These are phyloP conservation scores for Iguana delicatissima DNA, from an alignment of 2,797 vertebrate genomes.

Conservation along the genomic window DNA sequence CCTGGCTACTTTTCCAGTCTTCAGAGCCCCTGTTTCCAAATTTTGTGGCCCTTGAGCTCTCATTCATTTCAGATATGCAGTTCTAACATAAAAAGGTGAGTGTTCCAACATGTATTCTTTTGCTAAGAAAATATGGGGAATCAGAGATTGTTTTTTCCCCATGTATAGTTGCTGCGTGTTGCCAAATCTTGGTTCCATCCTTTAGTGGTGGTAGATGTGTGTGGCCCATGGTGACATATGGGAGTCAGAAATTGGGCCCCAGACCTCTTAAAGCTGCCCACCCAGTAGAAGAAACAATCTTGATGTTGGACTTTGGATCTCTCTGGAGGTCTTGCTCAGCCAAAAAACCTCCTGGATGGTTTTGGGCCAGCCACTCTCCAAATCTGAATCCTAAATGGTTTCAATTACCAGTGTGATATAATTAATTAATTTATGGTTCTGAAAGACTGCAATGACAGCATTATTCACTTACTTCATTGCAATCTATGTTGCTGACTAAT, in stretches of 20 bases:
- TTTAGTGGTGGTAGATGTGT: background rate
- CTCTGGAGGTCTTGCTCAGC: background rate
- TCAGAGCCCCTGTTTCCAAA: background rate
- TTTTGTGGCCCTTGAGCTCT: background rate
- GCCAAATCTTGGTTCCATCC: background rate
- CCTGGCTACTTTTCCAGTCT: background rate
- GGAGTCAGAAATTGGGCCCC: background rate
- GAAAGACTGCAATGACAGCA: slow-evolving; percentile 71
- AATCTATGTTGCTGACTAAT: slow-evolving; percentile 80
- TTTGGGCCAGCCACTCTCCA: slow-evolving; percentile 28
- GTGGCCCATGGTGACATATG: background rate
- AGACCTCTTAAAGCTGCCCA: background rate
- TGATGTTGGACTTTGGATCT: background rate
- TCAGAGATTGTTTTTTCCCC: background rate
- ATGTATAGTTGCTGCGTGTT: background rate
- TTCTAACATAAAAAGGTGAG: background rate
- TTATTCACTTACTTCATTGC: slow-evolving; percentile 77
- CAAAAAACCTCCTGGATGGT: background rate
- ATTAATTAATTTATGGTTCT: slow-evolving; percentile 74
- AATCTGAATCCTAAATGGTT: slow-evolving; percentile 60
- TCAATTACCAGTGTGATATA: slow-evolving; percentile 72
- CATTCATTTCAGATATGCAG: background rate
- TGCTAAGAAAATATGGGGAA: background rate
- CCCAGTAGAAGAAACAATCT: background rate
- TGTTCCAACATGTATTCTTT: background rate